These are phyloP conservation scores for Andricus grossulariae DNA, from an alignment of 1,140 invertebrate genomes.

Conservation along the genomic window DNA sequence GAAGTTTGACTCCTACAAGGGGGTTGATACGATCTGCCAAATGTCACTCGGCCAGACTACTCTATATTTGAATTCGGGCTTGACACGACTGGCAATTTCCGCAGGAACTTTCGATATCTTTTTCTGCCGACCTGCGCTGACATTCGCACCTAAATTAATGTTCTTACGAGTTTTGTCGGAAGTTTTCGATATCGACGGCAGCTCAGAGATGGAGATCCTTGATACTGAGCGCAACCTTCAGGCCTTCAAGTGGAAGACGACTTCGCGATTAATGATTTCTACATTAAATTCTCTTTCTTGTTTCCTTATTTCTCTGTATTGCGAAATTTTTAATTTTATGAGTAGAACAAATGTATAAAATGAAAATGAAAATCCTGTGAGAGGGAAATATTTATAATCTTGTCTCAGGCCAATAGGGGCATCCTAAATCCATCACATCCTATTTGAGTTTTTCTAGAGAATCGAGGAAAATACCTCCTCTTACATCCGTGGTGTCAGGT, in stretches of 20 bases:
- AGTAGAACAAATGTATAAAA: too few species aligned
- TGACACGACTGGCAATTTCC: slow-evolving; percentile 37
- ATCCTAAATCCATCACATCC: background rate
- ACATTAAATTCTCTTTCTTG: background rate
- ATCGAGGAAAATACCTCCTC: slow-evolving; percentile 46
- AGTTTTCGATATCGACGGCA: slow-evolving; percentile 6
- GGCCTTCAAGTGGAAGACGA: background rate
- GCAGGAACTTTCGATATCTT: slow-evolving; percentile 20
- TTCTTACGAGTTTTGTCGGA: slow-evolving; percentile 18
- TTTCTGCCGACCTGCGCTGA: slow-evolving; percentile 2
- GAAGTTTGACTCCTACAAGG: background rate
- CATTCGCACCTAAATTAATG: slow-evolving; percentile 14
- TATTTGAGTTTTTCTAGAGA: background rate
- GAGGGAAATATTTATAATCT: background rate
- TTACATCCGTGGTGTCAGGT: slow-evolving; percentile 51
- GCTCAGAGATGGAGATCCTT: background rate
- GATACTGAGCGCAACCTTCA: slow-evolving; percentile 10
- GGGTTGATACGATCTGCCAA: slow-evolving; percentile 55
- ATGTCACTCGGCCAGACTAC: slow-evolving; percentile 60
- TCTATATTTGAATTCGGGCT: slow-evolving; percentile 63
- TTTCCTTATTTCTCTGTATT: background rate
- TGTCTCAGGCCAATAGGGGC: background rate
- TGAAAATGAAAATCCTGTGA: background rate
- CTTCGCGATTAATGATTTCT: background rate
- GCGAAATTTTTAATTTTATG: background rate